Evolutionary conservation across 2,888 invertebrate genomes (phyloP), one percentile per base, ranked within the genome.

Genomic region (Eurytoma californica): DNA sequence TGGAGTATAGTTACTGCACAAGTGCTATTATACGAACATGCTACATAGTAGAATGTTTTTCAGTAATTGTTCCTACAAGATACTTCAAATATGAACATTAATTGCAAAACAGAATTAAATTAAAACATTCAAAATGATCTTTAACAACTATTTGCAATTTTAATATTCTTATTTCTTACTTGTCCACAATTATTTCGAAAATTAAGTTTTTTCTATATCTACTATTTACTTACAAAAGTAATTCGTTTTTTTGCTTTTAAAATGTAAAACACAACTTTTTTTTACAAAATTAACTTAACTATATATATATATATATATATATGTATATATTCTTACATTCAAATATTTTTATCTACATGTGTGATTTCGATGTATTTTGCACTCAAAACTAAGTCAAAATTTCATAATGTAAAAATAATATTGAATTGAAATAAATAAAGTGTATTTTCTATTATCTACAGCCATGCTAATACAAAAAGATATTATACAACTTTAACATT

Each of bases 11-110:
- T 61, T 61, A 72, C 13, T 4, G n/a, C n/a, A 57, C 28, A n/a
- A 9, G 49, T 72, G 2, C 9, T 53, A 55, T 18, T 39, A 2
- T 55, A 73, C 58, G 16, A 69, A 65, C 69, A 65, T 61, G 14
- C 69, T 76, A 70, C 57, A 67, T 24, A 69, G 75, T 69, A 69
- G 63, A 63, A 70, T 69, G 63, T 63, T 63, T 55, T 1, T 5
- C 28, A 13, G 14, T 30, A 9, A 18, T 61, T 30, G n/a, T 39
- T 61, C 39, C 7, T 30, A 61, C 61, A 30, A 61, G 39, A 39
- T 7, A 39, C 7, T 61, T 61, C 2, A 9, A 30, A 28, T 16
- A 14, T 39, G 9, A 16, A n/a, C 28, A 30, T 61, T 39, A 39
- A 39, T 39, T 39, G 9, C 9, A 39, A 61, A 7, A 30, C 16